These are phyloP conservation scores for Spea hammondii DNA, from an alignment of 2,797 vertebrate genomes.

Conservation along the genomic window DNA sequence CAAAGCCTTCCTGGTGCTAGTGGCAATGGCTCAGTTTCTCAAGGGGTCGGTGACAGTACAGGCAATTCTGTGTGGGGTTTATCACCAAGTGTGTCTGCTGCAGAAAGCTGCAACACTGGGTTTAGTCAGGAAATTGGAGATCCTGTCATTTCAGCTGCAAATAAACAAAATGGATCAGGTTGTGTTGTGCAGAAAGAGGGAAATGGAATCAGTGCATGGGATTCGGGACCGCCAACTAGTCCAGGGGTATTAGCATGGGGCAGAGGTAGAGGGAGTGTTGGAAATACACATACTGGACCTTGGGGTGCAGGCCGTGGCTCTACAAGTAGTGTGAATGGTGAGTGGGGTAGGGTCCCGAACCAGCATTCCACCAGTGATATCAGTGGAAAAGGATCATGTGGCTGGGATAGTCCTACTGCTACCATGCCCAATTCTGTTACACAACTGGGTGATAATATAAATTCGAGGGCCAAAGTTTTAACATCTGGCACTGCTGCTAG, in stretches of 20 bases:
- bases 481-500: constrained; percentile 68
- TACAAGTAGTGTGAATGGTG: constrained; percentile 70
- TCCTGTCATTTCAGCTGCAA: constrained; percentile 78
- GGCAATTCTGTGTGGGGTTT: constrained; percentile 77
- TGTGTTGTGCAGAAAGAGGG: constrained; percentile 73
- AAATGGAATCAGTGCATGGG: constrained; percentile 71
- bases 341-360: constrained; percentile 77
- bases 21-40: constrained; percentile 73
- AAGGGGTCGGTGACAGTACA: constrained; percentile 72
- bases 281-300: constrained; percentile 70
- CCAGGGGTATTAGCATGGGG: constrained; percentile 76
- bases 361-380: constrained; percentile 77
- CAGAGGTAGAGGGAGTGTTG: constrained; percentile 61
- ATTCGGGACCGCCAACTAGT: constrained; percentile 72
- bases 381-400: constrained; percentile 71
- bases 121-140: constrained; percentile 79
- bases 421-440: constrained; percentile 68
- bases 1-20: constrained; percentile 83
- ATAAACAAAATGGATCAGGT: constrained; percentile 77
- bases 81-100: constrained; percentile 70
- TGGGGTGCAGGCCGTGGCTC: constrained; percentile 72
- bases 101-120: constrained; percentile 72
- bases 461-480: constrained; percentile 77
- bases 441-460: constrained; percentile 73
- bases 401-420: constrained; percentile 72